Conservation (phyloP, 1,140 invertebrate species). For the Sminthurides bifidus region DNA sequence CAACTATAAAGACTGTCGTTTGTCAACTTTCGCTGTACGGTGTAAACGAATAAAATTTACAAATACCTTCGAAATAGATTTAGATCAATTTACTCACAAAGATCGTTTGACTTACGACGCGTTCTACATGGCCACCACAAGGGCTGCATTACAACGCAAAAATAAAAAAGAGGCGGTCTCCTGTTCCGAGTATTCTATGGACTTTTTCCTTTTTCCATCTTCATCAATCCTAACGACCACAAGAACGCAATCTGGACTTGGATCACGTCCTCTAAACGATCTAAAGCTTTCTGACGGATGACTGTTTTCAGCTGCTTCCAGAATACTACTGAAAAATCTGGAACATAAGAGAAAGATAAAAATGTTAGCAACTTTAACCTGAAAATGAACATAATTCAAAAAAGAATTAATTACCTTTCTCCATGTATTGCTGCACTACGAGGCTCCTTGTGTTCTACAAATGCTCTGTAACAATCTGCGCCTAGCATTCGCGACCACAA, state of each 20-base stretch:
- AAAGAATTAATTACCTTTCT: slow-evolving; percentile 19
- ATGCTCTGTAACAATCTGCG: slow-evolving; percentile 74
- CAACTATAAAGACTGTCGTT: no score
- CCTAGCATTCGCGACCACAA: slow-evolving; percentile 77
- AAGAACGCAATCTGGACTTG: slow-evolving; percentile 69
- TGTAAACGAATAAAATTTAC: no score
- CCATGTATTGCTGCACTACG: slow-evolving; percentile 17
- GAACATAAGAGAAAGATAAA: slow-evolving; percentile 23
- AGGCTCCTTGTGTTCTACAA: slow-evolving; percentile 48
- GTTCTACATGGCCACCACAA: no score
- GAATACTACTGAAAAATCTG: slow-evolving; percentile 72
- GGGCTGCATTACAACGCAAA: no score
- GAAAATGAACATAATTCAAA: not conserved
- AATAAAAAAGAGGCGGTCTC: no score
- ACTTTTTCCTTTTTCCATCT: slow-evolving; percentile 3
- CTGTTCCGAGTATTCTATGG: no score
- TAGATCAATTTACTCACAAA: no score
- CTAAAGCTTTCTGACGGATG: slow-evolving; percentile 73
- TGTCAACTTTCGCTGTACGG: no score
- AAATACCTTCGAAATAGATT: no score
- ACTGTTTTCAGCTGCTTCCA: slow-evolving; percentile 66
- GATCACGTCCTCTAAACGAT: slow-evolving; percentile 79
- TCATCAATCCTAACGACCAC: slow-evolving; percentile 45
- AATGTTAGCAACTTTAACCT: not conserved
- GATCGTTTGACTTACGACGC: no score